Conservation (phyloP, 2,797 vertebrate genomes). For the Dallia pectoralis region DNA sequence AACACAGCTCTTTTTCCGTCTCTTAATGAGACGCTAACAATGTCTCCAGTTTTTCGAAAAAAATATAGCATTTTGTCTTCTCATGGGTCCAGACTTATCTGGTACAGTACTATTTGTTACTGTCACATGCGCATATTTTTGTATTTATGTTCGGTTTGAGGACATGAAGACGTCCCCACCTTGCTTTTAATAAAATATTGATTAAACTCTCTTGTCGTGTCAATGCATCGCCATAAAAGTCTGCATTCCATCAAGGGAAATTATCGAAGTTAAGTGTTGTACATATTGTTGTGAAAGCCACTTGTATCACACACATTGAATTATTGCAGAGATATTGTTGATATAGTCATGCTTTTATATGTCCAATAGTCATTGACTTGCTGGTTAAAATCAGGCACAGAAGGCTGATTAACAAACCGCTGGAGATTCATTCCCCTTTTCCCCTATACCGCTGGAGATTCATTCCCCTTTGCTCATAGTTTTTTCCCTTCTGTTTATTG, state of each 20-base stretch:
- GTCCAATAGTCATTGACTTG: slow-evolving; percentile 4
- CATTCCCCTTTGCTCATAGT: not conserved
- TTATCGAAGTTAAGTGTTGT: not conserved
- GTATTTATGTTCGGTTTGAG: slow-evolving; percentile 75
- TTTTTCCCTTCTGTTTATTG: not conserved
- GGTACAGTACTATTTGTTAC: slow-evolving; percentile 62
- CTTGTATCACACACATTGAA: not conserved
- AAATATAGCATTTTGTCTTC: slow-evolving; percentile 8
- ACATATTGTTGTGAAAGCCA: not conserved
- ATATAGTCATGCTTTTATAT: not conserved
- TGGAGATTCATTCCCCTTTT: slow-evolving; percentile 17
- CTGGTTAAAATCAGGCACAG: slow-evolving; percentile 26
- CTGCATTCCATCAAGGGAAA: not conserved
- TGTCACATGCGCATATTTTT: slow-evolving; percentile 75
- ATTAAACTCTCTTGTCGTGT: slow-evolving; percentile 29
- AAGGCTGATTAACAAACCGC: slow-evolving; percentile 16
- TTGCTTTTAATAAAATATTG: slow-evolving; percentile 79
- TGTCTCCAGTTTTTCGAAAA: slow-evolving; percentile 43
- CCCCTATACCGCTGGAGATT: not conserved
- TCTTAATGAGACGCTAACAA: slow-evolving; percentile 48
- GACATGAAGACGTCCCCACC: slow-evolving; percentile 58
- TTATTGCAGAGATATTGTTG: not conserved
- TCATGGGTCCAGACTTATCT: slow-evolving; percentile 43
- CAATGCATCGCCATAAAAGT: not conserved
- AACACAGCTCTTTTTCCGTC: too few species aligned